Base-by-base conservation (phyloP, 2,888 invertebrate species). In the Eumerus sabulonum region DNA sequence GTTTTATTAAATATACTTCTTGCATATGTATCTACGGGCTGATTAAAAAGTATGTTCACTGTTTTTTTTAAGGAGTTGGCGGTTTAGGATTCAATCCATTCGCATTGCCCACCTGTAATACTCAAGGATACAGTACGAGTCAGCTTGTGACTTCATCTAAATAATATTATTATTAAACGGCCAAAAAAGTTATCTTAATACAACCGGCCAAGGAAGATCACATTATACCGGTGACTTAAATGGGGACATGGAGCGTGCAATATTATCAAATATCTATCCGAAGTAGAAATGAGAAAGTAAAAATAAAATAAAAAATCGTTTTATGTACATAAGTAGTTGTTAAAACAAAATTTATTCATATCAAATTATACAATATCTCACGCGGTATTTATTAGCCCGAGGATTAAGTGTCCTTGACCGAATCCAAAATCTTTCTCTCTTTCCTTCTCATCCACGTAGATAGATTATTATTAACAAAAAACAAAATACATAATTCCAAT, bases 61-160 rank as follows among this genome's bases (percentile, higher is more conserved):
- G 27, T 60, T 19, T 59, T 47, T 19, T 87, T 87, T 0, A 84
- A 89, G 89, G 89, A 86, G 95, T 98, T 93, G 94, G 95, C 84
- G 93, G 96, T 77, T 91, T 98, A 82, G 96, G 97, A 45, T 98
- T 98, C 91, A 97, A 97, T 88, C 96, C 97, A 35, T 97, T 97
- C 90, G 95, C 96, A 82, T 90, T 97, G 85, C 96, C 96, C 50
- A 95, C 96, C 56, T 96, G 96, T 90, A 95, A 94, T 86, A 93
- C 94, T 47, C 96, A 96, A 89, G 89, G 89, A 87, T 97, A 96
- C 88, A 93, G 94, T 79, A 92, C 94, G 83, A 93, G 93, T 83
- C 94, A 96, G 18, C 90, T 96, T 74, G 92, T 94, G 82, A 92
- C 93, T 76, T 93, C 95, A 57, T 93, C 94, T 86, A 96, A 94